A percentile compares a stretch with the other conserved stretches of the same genome.
Evolutionary conservation across 2,888 invertebrate species (phyloP).

Genomic region (Ecdyonurus torrentis): DNA sequence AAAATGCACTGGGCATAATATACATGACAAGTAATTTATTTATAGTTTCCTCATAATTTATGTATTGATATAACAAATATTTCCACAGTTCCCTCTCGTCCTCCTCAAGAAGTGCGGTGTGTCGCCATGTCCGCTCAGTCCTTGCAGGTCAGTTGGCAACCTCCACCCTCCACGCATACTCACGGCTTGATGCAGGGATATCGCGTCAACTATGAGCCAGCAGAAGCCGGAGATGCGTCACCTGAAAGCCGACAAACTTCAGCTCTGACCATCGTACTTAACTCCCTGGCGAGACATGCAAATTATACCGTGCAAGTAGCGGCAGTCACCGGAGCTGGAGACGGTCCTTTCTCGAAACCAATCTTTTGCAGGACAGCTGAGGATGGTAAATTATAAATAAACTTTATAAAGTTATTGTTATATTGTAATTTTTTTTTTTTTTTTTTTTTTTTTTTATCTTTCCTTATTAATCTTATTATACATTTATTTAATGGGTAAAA

Average conservation of each 20-base stretch:
- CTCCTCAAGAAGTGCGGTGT: conserved; percentile 64
- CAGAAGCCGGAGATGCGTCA: conserved; percentile 2
- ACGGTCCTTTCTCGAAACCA: conserved; percentile 25
- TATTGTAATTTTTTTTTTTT: too few relatives aligned
- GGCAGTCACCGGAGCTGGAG: conserved; percentile 27
- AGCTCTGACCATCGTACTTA: conserved; percentile 13
- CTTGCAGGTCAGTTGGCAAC: conserved; percentile 59
- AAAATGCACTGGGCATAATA: too few relatives aligned
- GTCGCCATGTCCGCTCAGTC: conserved; percentile 57
- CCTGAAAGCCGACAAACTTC: conserved; percentile 7
- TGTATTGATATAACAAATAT: too few relatives aligned
- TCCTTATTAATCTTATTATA: too few relatives aligned
- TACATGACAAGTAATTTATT: too few relatives aligned
- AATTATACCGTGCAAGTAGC: conserved; percentile 29
- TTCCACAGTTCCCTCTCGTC: conserved; percentile 45
- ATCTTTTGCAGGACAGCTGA: conserved; percentile 25
- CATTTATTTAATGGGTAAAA: too few relatives aligned
- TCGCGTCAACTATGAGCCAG: conserved; percentile 8
- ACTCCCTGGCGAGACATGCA: conserved; percentile 24
- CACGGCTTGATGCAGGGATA: conserved; percentile 9
- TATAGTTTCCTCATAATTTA: too few relatives aligned
- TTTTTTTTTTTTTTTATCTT: too few relatives aligned
- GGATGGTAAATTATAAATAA: too few relatives aligned
- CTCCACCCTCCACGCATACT: conserved; percentile 24
- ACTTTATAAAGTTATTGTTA: too few relatives aligned